Percentiles rank a stretch among this genome's conserved stretches.
phyloP scores from a whole-genome alignment of 1,140 invertebrate genomes.

The Brachionus rubens region DNA sequence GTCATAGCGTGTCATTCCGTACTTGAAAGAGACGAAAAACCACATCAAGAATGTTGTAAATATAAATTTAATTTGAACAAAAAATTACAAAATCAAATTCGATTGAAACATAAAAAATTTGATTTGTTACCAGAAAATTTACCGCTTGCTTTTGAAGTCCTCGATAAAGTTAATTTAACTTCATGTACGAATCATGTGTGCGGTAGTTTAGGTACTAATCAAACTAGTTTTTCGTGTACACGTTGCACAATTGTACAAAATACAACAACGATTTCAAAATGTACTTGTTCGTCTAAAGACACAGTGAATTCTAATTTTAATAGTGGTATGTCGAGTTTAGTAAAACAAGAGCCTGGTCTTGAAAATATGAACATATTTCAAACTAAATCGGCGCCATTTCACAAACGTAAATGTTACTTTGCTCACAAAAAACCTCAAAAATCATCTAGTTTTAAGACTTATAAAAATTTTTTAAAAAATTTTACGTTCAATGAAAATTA shows the following conservation, averaged over 20 bases:
- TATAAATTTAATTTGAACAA: constrained; percentile 3
- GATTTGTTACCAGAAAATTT: constrained; percentile 26
- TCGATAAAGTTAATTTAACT: background rate
- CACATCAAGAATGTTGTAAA: background rate
- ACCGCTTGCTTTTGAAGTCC: constrained; percentile 12
- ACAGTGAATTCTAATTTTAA: background rate
- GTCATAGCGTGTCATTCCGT: background rate
- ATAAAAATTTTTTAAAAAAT: background rate
- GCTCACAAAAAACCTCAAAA: background rate
- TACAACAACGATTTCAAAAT: background rate
- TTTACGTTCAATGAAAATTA: background rate
- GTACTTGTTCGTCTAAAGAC: background rate
- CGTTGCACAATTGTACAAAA: background rate
- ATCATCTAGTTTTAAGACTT: background rate
- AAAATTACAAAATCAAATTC: constrained; percentile 3
- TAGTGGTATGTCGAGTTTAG: background rate
- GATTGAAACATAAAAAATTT: constrained; percentile 34
- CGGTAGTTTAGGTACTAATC: background rate
- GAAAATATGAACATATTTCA: too few relatives aligned
- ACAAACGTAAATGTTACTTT: constrained; percentile 36
- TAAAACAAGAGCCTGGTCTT: background rate
- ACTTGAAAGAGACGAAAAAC: background rate
- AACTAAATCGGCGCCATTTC: background rate
- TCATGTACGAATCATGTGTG: background rate
- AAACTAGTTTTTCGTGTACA: background rate